phyloP scores from a whole-genome alignment of 2,797 vertebrate species.

The Agapornis canus region DNA sequence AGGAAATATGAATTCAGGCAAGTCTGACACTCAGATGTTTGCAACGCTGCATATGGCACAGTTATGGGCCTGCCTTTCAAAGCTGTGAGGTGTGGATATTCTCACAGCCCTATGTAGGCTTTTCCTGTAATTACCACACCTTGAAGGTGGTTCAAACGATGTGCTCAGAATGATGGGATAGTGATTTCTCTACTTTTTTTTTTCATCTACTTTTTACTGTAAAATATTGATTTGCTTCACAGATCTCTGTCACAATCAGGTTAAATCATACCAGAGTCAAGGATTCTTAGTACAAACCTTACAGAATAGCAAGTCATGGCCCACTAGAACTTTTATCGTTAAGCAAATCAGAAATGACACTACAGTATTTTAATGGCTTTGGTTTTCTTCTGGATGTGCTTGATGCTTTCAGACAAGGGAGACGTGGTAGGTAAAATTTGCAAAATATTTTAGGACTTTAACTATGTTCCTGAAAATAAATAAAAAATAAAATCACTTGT shows the following conservation, averaged over 20 bases:
- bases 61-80: not conserved
- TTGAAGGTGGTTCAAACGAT: not conserved
- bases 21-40: not conserved
- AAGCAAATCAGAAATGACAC: not conserved
- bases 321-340: not conserved
- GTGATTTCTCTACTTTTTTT: too few relatives aligned
- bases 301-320: not conserved
- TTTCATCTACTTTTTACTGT: not conserved
- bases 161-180: accelerated
- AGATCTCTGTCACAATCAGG: conserved; percentile 7
- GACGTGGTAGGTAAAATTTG: not conserved
- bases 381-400: not conserved
- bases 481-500: not conserved
- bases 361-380: not conserved
- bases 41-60: accelerated
- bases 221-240: conserved; percentile 21
- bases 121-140: not conserved
- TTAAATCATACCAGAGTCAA: not conserved
- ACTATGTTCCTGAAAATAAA: not conserved
- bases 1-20: not conserved
- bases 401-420: not conserved
- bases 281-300: not conserved
- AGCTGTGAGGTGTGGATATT: not conserved
- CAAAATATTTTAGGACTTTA: not conserved
- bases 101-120: not conserved